Evolutionary conservation across 1,140 invertebrate species (phyloP).

Genomic region (Hesperophylax magnus): DNA sequence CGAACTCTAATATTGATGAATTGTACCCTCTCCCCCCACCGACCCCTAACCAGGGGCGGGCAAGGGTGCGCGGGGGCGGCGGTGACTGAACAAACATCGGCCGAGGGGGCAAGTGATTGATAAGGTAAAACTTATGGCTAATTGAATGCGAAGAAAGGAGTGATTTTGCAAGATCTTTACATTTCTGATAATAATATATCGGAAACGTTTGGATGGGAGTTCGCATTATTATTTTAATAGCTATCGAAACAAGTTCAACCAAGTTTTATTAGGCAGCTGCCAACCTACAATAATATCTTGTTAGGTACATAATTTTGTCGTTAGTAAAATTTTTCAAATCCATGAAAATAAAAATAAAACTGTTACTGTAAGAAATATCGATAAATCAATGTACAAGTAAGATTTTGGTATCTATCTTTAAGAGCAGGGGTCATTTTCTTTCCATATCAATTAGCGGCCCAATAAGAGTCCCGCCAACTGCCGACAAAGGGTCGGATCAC

Average conservation of each 20-base stretch:
- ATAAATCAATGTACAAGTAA: too few relatives aligned
- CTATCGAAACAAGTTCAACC: too few relatives aligned
- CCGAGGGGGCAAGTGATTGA: slow-evolving; percentile 54
- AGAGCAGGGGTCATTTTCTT: slow-evolving; percentile 39
- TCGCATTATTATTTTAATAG: too few relatives aligned
- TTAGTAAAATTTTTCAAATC: too few relatives aligned
- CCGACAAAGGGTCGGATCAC: slow-evolving; percentile 57
- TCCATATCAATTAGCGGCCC: slow-evolving; percentile 57
- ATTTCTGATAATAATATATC: neutral
- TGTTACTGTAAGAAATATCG: too few relatives aligned
- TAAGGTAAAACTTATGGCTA: slow-evolving; percentile 56
- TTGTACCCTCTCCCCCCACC: slow-evolving; percentile 37
- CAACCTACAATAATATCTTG: too few relatives aligned
- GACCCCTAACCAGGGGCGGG: neutral
- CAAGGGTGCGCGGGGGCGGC: slow-evolving; percentile 29
- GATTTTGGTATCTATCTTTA: too few relatives aligned
- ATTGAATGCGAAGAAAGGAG: slow-evolving; percentile 53
- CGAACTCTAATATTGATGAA: slow-evolving; percentile 58
- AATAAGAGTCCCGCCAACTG: slow-evolving; percentile 47
- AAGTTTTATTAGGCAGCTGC: too few relatives aligned
- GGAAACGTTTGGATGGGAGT: too few relatives aligned
- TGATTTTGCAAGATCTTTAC: slow-evolving; percentile 39
- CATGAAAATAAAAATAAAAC: too few relatives aligned
- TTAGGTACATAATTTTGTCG: too few relatives aligned
- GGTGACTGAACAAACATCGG: slow-evolving; percentile 46